phyloP scores from a whole-genome alignment of 2,888 invertebrate species.

The Rhabditoides inermis region DNA sequence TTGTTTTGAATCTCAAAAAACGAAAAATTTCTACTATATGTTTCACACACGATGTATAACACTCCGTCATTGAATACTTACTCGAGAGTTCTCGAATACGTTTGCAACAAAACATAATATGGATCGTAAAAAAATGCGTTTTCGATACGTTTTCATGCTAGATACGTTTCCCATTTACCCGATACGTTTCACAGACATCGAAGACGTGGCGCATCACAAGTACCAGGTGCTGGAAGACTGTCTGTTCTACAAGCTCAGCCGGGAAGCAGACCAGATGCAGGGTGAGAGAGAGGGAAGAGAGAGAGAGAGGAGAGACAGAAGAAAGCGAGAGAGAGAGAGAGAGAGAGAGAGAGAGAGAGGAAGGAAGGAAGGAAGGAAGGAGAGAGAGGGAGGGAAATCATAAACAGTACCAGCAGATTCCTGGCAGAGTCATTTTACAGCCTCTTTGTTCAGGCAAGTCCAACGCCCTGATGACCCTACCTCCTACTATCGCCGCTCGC shows the following conservation, averaged over 20 bases:
- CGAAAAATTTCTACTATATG: too few relatives aligned
- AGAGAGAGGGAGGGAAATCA: background rate
- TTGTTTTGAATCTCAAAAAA: too few relatives aligned
- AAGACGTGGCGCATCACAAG: constrained; percentile 42
- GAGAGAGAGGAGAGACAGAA: background rate
- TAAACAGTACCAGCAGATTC: background rate
- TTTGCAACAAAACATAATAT: too few relatives aligned
- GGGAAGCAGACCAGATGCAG: constrained; percentile 38
- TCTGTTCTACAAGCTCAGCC: constrained; percentile 40
- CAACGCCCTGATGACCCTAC: constrained; percentile 39
- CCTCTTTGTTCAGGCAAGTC: constrained; percentile 21
- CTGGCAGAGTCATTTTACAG: background rate
- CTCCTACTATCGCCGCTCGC: constrained; percentile 39
- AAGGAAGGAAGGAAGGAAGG: background rate
- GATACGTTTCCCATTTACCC: too few relatives aligned
- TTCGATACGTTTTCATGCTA: too few relatives aligned
- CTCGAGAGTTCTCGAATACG: too few relatives aligned
- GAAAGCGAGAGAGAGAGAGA: background rate
- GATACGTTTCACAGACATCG: too few relatives aligned
- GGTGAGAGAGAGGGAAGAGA: constrained; percentile 11
- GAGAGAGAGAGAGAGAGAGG: background rate
- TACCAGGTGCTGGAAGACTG: constrained; percentile 42
- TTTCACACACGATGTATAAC: too few relatives aligned
- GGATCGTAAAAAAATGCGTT: too few relatives aligned
- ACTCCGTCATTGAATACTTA: too few relatives aligned